A percentile compares a stretch with the other conserved stretches of the same genome.
phyloP scores from a whole-genome alignment of 2,797 vertebrate genomes.

The Distichodus sexfasciatus region DNA sequence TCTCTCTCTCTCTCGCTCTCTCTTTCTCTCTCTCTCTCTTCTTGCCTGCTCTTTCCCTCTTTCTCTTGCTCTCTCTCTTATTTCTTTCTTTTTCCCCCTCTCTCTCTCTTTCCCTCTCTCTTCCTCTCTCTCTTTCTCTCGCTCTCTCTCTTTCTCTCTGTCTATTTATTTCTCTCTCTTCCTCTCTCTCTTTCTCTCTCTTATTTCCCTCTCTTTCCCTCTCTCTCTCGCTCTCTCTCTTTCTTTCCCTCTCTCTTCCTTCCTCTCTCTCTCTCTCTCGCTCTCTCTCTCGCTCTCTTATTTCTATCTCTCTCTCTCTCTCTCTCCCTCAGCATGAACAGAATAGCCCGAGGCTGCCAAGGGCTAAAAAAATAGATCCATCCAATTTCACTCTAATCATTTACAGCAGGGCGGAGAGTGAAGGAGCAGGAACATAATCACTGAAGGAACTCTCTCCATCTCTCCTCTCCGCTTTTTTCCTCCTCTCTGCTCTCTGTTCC shows the following conservation, averaged over 20 bases:
- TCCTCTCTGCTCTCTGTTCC: background rate
- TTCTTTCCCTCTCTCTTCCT: background rate
- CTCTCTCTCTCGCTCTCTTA: constrained; percentile 41
- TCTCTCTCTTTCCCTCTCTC: constrained; percentile 44
- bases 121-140: constrained; percentile 30
- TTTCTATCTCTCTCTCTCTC: constrained; percentile 53
- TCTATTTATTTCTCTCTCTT: constrained; percentile 2
- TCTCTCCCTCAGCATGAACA: constrained; percentile 52
- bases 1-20: constrained; percentile 19
- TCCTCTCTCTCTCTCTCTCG: constrained; percentile 35
- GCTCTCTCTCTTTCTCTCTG: constrained; percentile 36
- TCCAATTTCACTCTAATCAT: constrained; percentile 53
- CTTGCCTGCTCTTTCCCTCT: constrained; percentile 32
- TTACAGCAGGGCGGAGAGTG: constrained; percentile 30
- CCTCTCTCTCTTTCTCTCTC: constrained; percentile 14
- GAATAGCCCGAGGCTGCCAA: constrained; percentile 27
- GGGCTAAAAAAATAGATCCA: constrained; percentile 13
- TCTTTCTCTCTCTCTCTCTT: constrained; percentile 3
- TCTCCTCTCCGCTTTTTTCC: background rate
- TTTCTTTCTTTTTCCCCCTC: constrained; percentile 17
- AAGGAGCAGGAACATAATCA: constrained; percentile 35
- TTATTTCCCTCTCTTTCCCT: constrained; percentile 21
- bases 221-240: constrained; percentile 27
- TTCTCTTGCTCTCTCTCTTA: constrained; percentile 47
- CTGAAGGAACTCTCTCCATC: background rate